Evolutionary conservation across 1,140 invertebrate species (phyloP).

Genomic region (Reticulitermes speratus): DNA sequence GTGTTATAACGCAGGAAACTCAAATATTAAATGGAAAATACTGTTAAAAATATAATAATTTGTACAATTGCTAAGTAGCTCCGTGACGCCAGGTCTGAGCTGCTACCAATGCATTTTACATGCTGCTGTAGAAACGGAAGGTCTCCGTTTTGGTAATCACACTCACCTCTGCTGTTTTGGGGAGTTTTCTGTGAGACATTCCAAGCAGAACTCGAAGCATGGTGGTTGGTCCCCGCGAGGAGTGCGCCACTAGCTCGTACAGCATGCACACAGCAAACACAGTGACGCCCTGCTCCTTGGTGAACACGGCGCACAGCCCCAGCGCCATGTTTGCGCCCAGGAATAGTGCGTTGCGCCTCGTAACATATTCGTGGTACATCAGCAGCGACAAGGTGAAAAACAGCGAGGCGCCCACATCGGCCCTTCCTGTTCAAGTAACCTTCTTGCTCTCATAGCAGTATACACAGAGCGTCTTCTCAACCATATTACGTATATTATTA

Average conservation of each 20-base stretch:
- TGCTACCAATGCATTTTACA: too few relatives aligned
- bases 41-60: too few relatives aligned
- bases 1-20: too few relatives aligned
- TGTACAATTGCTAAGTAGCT: too few relatives aligned
- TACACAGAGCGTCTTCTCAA: neutral
- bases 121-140: too few relatives aligned
- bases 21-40: too few relatives aligned
- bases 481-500: neutral
- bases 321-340: slow-evolving; percentile 45
- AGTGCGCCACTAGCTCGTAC: slow-evolving; percentile 63
- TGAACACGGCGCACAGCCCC: slow-evolving; percentile 70
- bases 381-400: slow-evolving; percentile 87
- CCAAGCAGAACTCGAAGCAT: neutral
- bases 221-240: neutral
- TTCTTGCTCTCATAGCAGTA: slow-evolving; percentile 60
- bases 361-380: slow-evolving; percentile 64
- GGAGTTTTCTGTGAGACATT: neutral
- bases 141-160: too few relatives aligned
- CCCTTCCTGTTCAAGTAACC: slow-evolving; percentile 75
- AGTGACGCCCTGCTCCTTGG: slow-evolving; percentile 93
- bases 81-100: too few relatives aligned
- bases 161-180: neutral
- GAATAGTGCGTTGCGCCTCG: neutral
- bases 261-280: slow-evolving; percentile 82
- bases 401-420: slow-evolving; percentile 90